Evolutionary conservation across 2,113 vertebrate genomes (phyloP).

Genomic region (Fukomys damarensis): DNA sequence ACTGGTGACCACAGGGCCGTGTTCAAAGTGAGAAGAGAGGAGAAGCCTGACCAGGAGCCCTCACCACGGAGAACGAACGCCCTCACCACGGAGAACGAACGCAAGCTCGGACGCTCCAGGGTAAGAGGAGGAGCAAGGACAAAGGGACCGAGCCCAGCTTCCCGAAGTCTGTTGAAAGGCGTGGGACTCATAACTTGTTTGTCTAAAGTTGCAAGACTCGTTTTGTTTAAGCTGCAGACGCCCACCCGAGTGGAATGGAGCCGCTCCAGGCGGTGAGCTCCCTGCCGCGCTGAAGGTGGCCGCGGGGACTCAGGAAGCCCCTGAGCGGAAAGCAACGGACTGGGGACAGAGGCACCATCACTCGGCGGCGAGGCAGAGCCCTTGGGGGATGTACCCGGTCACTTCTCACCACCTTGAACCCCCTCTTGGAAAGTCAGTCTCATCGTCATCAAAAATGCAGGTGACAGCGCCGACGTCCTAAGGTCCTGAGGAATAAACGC

Average conservation of each 20-base stretch:
- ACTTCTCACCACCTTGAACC: background rate
- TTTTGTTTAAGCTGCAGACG: background rate
- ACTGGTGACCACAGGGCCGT: background rate
- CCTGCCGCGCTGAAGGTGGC: background rate
- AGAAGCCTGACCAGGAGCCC: too few species aligned
- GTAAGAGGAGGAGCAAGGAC: fast-evolving
- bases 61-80: too few species aligned
- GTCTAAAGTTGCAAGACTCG: background rate
- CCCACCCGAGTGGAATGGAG: background rate
- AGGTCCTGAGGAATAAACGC: background rate
- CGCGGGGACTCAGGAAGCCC: too few species aligned
- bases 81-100: too few species aligned
- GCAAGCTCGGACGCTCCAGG: background rate
- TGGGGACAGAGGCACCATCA: background rate
- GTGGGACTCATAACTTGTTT: background rate
- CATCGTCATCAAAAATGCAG: background rate
- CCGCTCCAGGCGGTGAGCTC: background rate
- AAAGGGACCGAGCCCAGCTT: background rate
- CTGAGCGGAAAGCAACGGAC: background rate
- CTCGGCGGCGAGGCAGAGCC: background rate
- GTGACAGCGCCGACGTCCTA: background rate
- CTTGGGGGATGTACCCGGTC: background rate
- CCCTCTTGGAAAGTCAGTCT: background rate
- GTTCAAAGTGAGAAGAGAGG: background rate
- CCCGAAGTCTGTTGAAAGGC: background rate